These are phyloP conservation scores for Schmidtea mediterranea DNA, from an alignment of 1,140 invertebrate species.

Conservation along the genomic window DNA sequence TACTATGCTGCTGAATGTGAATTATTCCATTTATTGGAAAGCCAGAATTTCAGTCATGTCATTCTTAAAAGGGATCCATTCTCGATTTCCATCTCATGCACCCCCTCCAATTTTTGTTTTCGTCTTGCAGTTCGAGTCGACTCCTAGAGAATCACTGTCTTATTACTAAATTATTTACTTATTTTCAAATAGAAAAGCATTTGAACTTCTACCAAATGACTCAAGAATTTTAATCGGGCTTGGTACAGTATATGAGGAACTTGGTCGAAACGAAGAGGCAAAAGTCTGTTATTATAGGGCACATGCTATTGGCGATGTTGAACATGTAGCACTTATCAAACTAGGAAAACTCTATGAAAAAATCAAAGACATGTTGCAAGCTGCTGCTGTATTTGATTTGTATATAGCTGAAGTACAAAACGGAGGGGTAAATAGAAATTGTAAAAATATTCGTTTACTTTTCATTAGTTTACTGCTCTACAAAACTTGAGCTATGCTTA, in stretches of 20 bases:
- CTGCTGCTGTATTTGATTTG: constrained; percentile 60
- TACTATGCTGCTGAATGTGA: too few relatives aligned
- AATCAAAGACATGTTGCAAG: constrained; percentile 51
- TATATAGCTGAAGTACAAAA: constrained; percentile 48
- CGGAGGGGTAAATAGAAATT: constrained; percentile 15
- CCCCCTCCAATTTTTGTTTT: too few relatives aligned
- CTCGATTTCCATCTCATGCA: too few relatives aligned
- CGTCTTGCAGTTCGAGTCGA: too few relatives aligned
- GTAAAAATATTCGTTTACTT: too few relatives aligned
- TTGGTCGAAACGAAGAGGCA: constrained; percentile 66
- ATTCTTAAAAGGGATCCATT: too few relatives aligned
- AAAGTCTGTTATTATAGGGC: constrained; percentile 89
- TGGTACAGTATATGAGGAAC: constrained; percentile 78
- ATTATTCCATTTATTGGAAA: too few relatives aligned
- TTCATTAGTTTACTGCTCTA: too few relatives aligned
- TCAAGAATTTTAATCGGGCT: constrained; percentile 80
- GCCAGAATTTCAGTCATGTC: too few relatives aligned
- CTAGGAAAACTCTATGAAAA: constrained; percentile 72
- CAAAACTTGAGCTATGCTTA: too few relatives aligned
- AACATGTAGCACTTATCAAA: constrained; percentile 71
- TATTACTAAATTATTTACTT: too few relatives aligned
- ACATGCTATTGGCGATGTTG: constrained; percentile 74
- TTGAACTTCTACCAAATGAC: constrained; percentile 45
- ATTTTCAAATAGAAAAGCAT: neutral
- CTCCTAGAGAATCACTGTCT: too few relatives aligned